Evolutionary conservation across 2,888 invertebrate species (phyloP).

Genomic region (Anoncus sp.): DNA sequence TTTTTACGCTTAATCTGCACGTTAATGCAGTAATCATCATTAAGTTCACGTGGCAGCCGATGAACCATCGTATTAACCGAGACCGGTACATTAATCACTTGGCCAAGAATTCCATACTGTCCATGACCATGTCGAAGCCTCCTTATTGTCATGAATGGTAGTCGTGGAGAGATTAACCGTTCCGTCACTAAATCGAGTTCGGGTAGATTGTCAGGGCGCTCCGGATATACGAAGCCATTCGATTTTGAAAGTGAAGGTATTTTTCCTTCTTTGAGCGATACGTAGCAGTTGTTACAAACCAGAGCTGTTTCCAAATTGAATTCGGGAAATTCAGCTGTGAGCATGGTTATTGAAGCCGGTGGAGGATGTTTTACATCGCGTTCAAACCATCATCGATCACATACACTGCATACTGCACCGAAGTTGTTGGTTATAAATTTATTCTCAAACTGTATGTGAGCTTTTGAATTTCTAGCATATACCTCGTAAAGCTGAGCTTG

Average conservation of each 20-base stretch:
- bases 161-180: constrained; percentile 69
- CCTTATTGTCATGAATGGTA: constrained; percentile 70
- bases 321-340: constrained; percentile 10
- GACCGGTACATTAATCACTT: constrained; percentile 73
- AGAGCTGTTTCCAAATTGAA: constrained; percentile 3
- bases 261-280: constrained; percentile 23
- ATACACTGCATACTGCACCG: constrained; percentile 10
- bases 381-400: constrained; percentile 16
- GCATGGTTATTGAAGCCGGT: background rate
- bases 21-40: constrained; percentile 70
- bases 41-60: constrained; percentile 65
- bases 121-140: constrained; percentile 67
- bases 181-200: constrained; percentile 65
- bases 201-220: constrained; percentile 60
- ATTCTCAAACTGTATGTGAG: background rate
- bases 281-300: constrained; percentile 29
- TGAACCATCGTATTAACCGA: constrained; percentile 69
- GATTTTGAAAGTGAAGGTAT: constrained; percentile 55
- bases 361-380: constrained; percentile 6
- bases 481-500: background rate
- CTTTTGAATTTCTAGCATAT: background rate
- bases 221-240: constrained; percentile 69
- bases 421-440: background rate
- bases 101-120: constrained; percentile 69
- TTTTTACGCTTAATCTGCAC: constrained; percentile 69